Conservation (phyloP, 1,140 invertebrate genomes). For the Hydropsyche tenuis region DNA sequence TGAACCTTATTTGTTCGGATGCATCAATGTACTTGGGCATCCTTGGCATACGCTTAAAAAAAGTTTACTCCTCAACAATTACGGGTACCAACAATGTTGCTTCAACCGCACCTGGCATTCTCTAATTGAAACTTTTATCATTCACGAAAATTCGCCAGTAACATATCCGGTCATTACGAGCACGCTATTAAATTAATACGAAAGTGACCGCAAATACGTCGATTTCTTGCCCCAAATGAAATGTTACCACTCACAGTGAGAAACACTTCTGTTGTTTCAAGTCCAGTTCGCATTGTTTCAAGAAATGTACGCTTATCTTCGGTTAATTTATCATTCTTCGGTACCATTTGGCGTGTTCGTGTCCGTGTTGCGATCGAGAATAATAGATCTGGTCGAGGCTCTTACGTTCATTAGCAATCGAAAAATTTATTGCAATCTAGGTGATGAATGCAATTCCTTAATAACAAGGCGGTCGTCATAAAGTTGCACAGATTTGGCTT, state of each 20-base stretch:
- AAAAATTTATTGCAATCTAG: constrained; percentile 1
- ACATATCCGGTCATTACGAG: too few relatives aligned
- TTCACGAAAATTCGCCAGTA: too few relatives aligned
- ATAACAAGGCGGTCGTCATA: neutral
- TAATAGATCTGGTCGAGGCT: constrained; percentile 1
- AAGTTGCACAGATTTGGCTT: neutral
- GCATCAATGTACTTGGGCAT: too few relatives aligned
- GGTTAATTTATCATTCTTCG: constrained; percentile 19
- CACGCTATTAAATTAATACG: neutral
- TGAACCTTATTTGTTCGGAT: too few relatives aligned
- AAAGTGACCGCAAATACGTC: neutral
- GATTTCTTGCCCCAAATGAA: neutral
- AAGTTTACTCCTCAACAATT: too few relatives aligned
- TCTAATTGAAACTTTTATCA: too few relatives aligned
- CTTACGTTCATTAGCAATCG: neutral
- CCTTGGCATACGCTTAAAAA: too few relatives aligned
- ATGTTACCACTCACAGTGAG: neutral
- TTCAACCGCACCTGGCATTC: too few relatives aligned
- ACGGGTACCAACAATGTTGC: too few relatives aligned
- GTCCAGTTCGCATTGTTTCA: constrained; percentile 3
- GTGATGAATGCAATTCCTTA: neutral
- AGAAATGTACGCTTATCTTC: constrained; percentile 5
- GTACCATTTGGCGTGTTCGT: constrained; percentile 9
- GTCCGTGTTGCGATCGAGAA: neutral
- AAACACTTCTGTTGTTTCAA: neutral